A percentile compares a stretch with the other conserved stretches of the same genome.
Conservation (phyloP, 2,888 invertebrate species). For the Apotomis turbidana region DNA sequence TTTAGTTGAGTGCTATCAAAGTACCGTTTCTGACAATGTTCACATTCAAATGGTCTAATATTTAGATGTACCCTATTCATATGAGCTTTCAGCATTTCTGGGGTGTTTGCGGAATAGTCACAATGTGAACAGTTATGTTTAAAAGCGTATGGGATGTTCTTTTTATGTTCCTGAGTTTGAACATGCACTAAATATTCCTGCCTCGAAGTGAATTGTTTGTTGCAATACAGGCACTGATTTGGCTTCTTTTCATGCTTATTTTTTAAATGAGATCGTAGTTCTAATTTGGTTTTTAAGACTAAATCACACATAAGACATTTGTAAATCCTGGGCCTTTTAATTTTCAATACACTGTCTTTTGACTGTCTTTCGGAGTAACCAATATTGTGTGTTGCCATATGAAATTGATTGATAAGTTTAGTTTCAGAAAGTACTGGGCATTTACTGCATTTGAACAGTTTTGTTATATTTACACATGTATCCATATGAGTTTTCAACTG, state of each 20-base stretch:
- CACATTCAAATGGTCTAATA: conserved; percentile 31
- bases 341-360: not conserved
- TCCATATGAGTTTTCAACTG: conserved; percentile 14
- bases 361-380: not conserved
- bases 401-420: not conserved
- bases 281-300: conserved; percentile 11
- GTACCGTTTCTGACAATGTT: conserved; percentile 25
- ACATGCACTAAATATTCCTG: conserved; percentile 26
- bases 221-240: conserved; percentile 33
- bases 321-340: not conserved
- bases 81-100: conserved; percentile 21
- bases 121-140: conserved; percentile 27
- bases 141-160: conserved; percentile 10
- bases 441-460: conserved; percentile 18
- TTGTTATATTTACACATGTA: conserved; percentile 4
- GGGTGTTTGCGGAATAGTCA: conserved; percentile 16
- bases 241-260: conserved; percentile 34
- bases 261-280: conserved; percentile 23
- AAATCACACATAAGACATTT: conserved; percentile 23
- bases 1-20: conserved; percentile 25
- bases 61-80: conserved; percentile 32
- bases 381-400: conserved; percentile 4
- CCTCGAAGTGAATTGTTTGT: conserved; percentile 30
- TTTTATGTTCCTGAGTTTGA: conserved; percentile 29
- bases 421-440: conserved; percentile 21